Conservation (phyloP, 2,888 invertebrate genomes). For the Metalampra italica region DNA sequence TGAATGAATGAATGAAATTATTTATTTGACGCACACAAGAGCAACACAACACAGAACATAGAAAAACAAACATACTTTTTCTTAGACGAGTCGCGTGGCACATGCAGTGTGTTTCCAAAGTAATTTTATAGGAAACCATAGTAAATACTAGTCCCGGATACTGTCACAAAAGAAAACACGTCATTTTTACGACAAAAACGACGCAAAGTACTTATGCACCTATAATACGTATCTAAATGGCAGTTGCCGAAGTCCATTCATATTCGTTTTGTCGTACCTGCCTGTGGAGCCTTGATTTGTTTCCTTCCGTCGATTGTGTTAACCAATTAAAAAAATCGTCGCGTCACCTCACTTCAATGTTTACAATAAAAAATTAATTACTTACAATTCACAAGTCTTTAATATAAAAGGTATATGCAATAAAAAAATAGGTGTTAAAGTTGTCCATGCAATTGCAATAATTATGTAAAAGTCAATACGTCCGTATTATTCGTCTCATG, state of each 20-base stretch:
- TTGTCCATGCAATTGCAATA: constrained; percentile 4
- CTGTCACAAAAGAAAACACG: too few relatives aligned
- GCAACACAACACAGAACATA: too few relatives aligned
- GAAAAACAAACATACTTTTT: too few relatives aligned
- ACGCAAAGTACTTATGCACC: too few relatives aligned
- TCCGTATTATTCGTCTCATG: too few relatives aligned
- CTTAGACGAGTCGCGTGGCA: too few relatives aligned
- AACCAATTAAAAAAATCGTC: constrained; percentile 16
- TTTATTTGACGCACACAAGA: too few relatives aligned
- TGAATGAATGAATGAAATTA: too few relatives aligned
- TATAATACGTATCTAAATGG: background rate
- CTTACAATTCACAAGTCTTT: constrained; percentile 11
- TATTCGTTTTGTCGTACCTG: background rate
- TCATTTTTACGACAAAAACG: too few relatives aligned
- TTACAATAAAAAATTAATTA: constrained; percentile 15
- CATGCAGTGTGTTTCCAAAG: too few relatives aligned
- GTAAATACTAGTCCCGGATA: too few relatives aligned
- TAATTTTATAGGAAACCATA: too few relatives aligned
- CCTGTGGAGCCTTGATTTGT: background rate
- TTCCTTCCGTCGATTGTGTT: constrained; percentile 20
- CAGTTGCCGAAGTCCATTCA: background rate
- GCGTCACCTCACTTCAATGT: constrained; percentile 7
- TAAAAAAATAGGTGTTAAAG: background rate
- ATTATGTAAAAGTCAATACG: background rate
- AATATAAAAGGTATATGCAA: background rate